Evolutionary conservation across 2,113 vertebrate genomes (phyloP), one percentile per base, ranked within the genome.

Genomic region (Lophotis ruficrista): DNA sequence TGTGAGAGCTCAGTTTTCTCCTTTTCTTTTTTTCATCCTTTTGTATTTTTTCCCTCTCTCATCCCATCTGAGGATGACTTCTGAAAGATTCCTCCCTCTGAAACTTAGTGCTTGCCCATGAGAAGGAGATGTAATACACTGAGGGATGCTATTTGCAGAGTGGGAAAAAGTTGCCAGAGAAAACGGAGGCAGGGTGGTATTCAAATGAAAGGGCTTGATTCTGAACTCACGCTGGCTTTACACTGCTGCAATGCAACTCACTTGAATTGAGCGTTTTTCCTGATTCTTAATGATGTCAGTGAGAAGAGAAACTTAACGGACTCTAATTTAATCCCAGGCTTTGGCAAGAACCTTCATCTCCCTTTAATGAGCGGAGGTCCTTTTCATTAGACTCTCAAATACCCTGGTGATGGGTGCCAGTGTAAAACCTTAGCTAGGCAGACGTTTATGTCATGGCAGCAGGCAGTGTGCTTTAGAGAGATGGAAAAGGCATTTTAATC

Each of bases 401-500:
- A 50, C 20, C 16, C 22, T 1, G 0, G 69, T 43, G 56, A 61
- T 89, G 90, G 68, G 89, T 96, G 88, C 80, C 89, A 92, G 89
- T 66, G 54, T 53, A 91, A 94, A 94, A 91, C 89, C 73, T 20
- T 25, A 87, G 91, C 93, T 61, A 96, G 96, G 89, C 96, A 96
- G 96, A 94, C 57, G 4, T 96, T 95, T 96, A 93, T 95, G 96
- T 95, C 87, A 94, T 93, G 80, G 92, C 95, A 96, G 92, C 77
- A 96, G 70, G 72, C 76, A 84, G 60, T 72, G 50, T 30, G 80
- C 79, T 94, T 95, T 81, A 81, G 90, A 92, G 89, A 89, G 84
- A 91, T 91, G 92, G 80, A 96, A 96, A 96, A 94, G 94, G 96
- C 90, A 96, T 96, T 95, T 97, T 97, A 97, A 96, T 97, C 80